These are phyloP conservation scores for Chiropotes sagulatus DNA, from an alignment of 2,797 vertebrate genomes.

Conservation along the genomic window DNA sequence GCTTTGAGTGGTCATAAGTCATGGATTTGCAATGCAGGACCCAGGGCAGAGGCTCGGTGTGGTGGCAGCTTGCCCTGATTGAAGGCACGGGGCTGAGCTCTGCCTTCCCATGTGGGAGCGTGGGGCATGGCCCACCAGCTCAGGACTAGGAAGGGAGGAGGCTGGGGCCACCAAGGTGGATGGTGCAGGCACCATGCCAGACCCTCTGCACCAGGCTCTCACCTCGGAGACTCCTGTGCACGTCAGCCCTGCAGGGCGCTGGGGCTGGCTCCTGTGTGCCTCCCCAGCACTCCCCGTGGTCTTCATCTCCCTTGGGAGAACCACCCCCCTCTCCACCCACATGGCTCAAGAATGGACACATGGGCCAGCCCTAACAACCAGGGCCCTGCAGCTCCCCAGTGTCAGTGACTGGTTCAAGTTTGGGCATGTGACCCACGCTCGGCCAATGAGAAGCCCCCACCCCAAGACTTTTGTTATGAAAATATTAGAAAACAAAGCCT, in stretches of 20 bases:
- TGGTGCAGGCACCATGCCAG: not conserved
- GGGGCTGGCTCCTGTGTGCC: not conserved
- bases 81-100: not conserved
- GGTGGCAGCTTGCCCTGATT: not conserved
- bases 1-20: not conserved
- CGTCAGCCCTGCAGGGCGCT: fast-evolving
- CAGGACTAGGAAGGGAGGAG: not conserved
- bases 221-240: fast-evolving
- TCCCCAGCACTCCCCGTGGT: not conserved
- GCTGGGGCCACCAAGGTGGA: too few species aligned
- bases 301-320: not conserved
- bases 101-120: too few species aligned
- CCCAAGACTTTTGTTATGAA: not conserved
- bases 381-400: not conserved
- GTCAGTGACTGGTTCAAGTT: not conserved
- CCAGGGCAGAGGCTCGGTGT: not conserved
- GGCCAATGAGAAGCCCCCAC: not conserved
- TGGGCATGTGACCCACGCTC: not conserved
- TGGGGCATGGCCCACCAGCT: too few species aligned
- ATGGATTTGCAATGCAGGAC: not conserved
- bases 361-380: not conserved
- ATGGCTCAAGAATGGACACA: not conserved
- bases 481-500: not conserved
- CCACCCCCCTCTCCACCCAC: not conserved
- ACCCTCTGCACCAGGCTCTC: not conserved